Base-by-base conservation (phyloP, 92 coral and sea anemone genomes). In the Palythoa heliodiscus region DNA sequence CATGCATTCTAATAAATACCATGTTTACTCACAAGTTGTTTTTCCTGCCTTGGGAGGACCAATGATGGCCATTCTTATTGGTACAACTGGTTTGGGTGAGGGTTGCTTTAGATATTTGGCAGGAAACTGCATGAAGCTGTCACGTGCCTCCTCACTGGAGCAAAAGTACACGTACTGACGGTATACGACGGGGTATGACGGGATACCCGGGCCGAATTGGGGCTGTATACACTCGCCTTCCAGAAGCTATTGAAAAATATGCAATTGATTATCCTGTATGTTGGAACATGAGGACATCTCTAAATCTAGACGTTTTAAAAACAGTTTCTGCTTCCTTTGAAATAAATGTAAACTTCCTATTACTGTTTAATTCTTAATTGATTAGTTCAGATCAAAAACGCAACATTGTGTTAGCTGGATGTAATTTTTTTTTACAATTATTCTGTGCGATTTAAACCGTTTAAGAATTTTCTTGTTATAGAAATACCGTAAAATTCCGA, bases 11-110 rank as follows among this genome's bases (percentile, higher is more conserved):
- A 52, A 3, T 25, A 50, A 50, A 52, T 20, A 50, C 19, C 11
- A 1, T 54, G 19, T 14, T 35, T 73, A 93, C 99, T 93, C 67
- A 96, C 99, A 71, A 52, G 93, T 86, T 74, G 99, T 96, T 85
- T 96, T 96, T 7, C 99, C 99, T 16, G 99, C 91, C 88, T 96
- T 96, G 2, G 99, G 99, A 17, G 99, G 99, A 77, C 99, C 99
- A 55, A 96, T 94, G 47, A 96, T 91, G 57, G 99, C 98, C 88
- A 96, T 92, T 63, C 90, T 90, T 55, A 96, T 91, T 5, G 99
- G 96, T 16, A 96, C 99, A 50, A 94, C 96, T 35, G 99, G 98
- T 86, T 92, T 96, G 66, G 99, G 99, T 13, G 99, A 96, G 5
- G 99, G 95, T 67, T 96, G 99, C 75, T 93, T 96, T 52, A 96